These are phyloP conservation scores for Crotalus viridis DNA, from an alignment of 2,113 vertebrate species.

Conservation along the genomic window DNA sequence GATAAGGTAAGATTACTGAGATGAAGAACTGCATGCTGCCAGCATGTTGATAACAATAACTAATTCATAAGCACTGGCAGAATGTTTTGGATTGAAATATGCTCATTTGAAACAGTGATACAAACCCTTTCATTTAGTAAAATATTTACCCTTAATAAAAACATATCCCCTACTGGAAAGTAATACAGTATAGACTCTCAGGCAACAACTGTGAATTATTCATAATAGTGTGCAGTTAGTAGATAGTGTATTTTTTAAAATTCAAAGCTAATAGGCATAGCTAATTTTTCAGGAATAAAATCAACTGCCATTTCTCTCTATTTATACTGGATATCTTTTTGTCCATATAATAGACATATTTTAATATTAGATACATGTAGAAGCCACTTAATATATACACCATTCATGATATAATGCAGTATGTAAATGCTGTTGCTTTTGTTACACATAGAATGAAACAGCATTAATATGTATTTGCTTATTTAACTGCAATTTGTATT, in stretches of 20 bases:
- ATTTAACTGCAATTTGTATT: neutral
- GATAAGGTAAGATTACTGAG: slow-evolving; percentile 75
- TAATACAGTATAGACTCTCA: neutral
- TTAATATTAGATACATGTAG: slow-evolving; percentile 14
- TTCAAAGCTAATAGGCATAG: slow-evolving; percentile 42
- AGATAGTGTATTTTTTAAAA: slow-evolving; percentile 23
- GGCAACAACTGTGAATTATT: slow-evolving; percentile 33
- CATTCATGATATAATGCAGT: slow-evolving; percentile 19
- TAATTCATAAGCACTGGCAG: neutral
- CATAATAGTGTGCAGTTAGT: slow-evolving; percentile 30
- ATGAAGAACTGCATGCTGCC: neutral
- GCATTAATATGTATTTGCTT: neutral
- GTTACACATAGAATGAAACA: neutral
- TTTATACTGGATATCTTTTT: slow-evolving; percentile 10
- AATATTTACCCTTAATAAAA: slow-evolving; percentile 30
- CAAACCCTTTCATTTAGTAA: slow-evolving; percentile 27
- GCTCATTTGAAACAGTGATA: slow-evolving; percentile 1
- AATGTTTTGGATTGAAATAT: slow-evolving; percentile 23
- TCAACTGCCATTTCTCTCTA: slow-evolving; percentile 12
- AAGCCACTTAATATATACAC: slow-evolving; percentile 17
- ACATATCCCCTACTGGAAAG: slow-evolving; percentile 42
- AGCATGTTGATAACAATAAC: slow-evolving; percentile 1
- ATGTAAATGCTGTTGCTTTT: neutral
- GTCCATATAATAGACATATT: slow-evolving; percentile 16
- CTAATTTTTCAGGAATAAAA: slow-evolving; percentile 42